Base-by-base conservation (phyloP, 2,113 vertebrate species). In the Miniopterus natalensis region DNA sequence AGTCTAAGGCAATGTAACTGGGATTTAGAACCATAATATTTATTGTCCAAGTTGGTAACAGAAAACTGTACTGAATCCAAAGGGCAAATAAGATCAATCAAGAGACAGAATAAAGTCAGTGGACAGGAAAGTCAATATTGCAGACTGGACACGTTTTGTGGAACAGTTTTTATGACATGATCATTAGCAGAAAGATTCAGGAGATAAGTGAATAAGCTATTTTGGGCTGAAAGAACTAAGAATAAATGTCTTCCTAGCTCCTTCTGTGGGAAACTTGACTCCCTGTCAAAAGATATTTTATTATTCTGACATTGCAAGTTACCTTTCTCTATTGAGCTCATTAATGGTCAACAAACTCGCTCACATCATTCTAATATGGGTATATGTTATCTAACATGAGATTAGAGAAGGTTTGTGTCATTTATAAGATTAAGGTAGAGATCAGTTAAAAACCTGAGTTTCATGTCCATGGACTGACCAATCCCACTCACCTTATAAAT, bases 131-230 rank as follows among this genome's bases (percentile, higher is more conserved):
- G 53, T 77, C 74, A 96, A 65, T 61, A 87, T 18, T 40, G 47
- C 17, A 77, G 47, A 84, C 65, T 59, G 25, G 11, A 90, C 36
- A 42, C 66, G 20, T 84, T 96, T 80, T 84, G 31, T 71, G 55
- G 40, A 70, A 90, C 10, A 87, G 15, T 45, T 80, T 96, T 83
- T 81, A 90, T 81, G 49, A 79, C 45, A 6, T 88, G 40, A 94
- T 88, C 68, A 96, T 89, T 93, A 80, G 66, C 36, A 90, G 25
- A 90, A 95, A 90, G 23, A 94, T 88, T 79, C 21, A 57, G 4
- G 21, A 90, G 18, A 36, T 66, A 92, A 61, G 23, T 73, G 31
- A 92, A 53, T 81, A n/a, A 96, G 6, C 36, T 6, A 57, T 81
- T 80, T 53, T 8, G 77, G 61, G 14, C 42, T 73, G 11, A 92